These are phyloP conservation scores for Tetheella fluctuosa DNA, from an alignment of 2,888 invertebrate species.

Conservation along the genomic window DNA sequence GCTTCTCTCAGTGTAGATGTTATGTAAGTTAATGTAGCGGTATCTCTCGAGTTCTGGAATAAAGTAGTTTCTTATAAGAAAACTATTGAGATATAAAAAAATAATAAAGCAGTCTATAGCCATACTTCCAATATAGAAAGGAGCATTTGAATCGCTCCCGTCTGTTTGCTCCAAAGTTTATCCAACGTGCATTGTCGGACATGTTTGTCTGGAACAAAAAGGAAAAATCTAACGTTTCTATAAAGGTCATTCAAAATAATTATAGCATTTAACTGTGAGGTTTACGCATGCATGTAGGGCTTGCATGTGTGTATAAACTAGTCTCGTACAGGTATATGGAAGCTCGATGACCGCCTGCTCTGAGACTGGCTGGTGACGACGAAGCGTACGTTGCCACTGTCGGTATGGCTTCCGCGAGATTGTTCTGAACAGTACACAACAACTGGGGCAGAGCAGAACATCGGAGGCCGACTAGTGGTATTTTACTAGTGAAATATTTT, in stretches of 20 bases:
- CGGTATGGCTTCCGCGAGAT: conserved; percentile 55
- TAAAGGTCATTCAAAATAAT: not conserved
- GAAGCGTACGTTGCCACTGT: not conserved
- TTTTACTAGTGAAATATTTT: conserved; percentile 46
- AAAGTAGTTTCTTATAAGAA: conserved; percentile 19
- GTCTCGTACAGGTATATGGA: not conserved
- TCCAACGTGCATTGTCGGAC: conserved; percentile 84
- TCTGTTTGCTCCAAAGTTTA: conserved; percentile 83
- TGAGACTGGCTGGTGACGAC: not conserved
- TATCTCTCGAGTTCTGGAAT: conserved; percentile 82
- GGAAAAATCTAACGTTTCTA: not conserved
- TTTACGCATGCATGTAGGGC: not conserved
- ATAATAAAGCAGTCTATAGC: conserved; percentile 8
- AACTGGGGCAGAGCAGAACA: conserved; percentile 43
- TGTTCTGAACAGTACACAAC: conserved; percentile 40
- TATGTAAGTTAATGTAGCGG: conserved; percentile 80
- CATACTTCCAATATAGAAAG: conserved; percentile 83
- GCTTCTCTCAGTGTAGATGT: conserved; percentile 85
- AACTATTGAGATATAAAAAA: not conserved
- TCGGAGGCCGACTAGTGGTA: conserved; percentile 73
- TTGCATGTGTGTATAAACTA: not conserved
- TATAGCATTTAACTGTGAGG: not conserved
- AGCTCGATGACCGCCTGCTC: conserved; percentile 1
- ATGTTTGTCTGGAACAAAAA: conserved; percentile 79
- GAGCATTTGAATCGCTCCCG: conserved; percentile 81